phyloP scores from a whole-genome alignment of 37 sponge, comb jelly and placozoan genomes.

The Mnemiopsis leidyi region DNA sequence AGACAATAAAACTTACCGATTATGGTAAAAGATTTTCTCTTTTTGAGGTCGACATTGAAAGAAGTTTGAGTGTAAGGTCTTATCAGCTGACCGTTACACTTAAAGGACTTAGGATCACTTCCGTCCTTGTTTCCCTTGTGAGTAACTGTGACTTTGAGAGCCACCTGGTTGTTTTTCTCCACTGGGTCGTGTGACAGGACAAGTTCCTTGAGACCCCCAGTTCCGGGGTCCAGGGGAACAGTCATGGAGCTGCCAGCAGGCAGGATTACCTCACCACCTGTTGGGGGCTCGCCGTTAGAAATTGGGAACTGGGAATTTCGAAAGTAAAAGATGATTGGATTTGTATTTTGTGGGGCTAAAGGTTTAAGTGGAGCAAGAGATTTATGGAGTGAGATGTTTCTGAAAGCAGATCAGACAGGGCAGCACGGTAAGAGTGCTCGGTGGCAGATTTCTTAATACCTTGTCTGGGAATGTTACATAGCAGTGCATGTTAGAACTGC shows the following conservation, averaged over 20 bases:
- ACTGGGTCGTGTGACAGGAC: conserved; percentile 6
- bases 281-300: no score
- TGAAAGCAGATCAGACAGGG: no score
- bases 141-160: not conserved
- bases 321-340: no score
- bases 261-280: conserved; percentile 30
- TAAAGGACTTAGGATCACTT: conserved; percentile 2
- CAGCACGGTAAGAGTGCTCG: no score
- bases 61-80: not conserved
- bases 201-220: not conserved
- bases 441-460: no score
- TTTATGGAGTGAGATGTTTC: no score
- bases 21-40: not conserved
- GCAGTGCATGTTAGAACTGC: no score
- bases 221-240: conserved; percentile 27
- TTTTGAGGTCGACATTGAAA: conserved; percentile 1
- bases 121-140: conserved; percentile 55
- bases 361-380: no score
- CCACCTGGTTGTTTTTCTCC: not conserved
- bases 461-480: no score
- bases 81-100: conserved; percentile 24
- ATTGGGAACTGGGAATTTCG: no score
- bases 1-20: not conserved
- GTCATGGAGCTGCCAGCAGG: conserved; percentile 17
- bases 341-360: no score